Conservation (phyloP, 1,140 invertebrate genomes). For the Apis cerana region DNA sequence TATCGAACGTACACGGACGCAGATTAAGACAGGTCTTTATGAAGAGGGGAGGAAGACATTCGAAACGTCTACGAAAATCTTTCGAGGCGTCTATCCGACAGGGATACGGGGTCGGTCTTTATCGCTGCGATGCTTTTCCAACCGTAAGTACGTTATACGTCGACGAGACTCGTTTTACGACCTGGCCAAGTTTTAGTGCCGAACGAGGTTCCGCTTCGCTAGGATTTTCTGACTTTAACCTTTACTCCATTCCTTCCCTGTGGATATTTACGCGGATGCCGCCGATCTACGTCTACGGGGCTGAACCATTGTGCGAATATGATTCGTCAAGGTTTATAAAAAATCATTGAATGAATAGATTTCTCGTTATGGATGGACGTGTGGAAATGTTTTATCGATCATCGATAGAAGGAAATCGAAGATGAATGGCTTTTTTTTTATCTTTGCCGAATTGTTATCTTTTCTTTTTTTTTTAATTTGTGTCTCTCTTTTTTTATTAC, state of each 20-base stretch:
- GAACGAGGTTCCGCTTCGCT: conserved; percentile 46
- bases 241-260: not conserved
- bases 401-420: no score
- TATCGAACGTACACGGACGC: conserved; percentile 20
- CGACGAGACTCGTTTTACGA: conserved; percentile 56
- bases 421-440: no score
- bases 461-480: no score
- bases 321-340: not conserved
- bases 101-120: conserved; percentile 40
- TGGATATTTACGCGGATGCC: not conserved
- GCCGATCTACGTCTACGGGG: not conserved
- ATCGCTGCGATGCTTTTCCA: conserved; percentile 52
- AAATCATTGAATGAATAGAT: not conserved
- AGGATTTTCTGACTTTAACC: conserved; percentile 40
- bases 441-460: no score
- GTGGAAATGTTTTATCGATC: not conserved
- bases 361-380: not conserved
- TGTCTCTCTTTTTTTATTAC: no score
- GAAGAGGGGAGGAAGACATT: not conserved
- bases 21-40: conserved; percentile 35
- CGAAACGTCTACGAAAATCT: conserved; percentile 17
- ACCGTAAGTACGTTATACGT: conserved; percentile 19
- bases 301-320: not conserved
- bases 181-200: conserved; percentile 54
- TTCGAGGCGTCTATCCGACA: conserved; percentile 30